These are phyloP conservation scores for Garrulus glandarius DNA, from an alignment of 2,797 vertebrate genomes.

Conservation along the genomic window DNA sequence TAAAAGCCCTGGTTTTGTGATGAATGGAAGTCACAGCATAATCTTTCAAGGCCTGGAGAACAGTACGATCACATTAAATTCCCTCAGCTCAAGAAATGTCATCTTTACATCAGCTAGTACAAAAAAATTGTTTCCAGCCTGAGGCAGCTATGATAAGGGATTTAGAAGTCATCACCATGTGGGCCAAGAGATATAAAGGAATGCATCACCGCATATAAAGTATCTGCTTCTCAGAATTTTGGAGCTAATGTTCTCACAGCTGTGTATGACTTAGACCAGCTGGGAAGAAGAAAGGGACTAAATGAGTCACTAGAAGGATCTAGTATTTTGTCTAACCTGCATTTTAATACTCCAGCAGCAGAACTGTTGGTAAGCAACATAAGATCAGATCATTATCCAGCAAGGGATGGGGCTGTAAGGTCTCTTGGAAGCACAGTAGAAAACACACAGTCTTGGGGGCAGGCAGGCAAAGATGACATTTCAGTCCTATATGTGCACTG, in stretches of 20 bases:
- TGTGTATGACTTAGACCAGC: background rate
- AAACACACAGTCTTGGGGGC: background rate
- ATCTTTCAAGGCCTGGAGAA: slow-evolving; percentile 43
- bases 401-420: background rate
- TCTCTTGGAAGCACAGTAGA: background rate
- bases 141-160: slow-evolving; percentile 58
- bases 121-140: slow-evolving; percentile 49
- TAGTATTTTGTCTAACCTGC: background rate
- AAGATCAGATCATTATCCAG: background rate
- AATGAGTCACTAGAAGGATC: slow-evolving; percentile 1
- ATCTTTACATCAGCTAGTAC: slow-evolving; percentile 39
- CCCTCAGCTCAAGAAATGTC: slow-evolving; percentile 57
- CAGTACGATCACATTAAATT: slow-evolving; percentile 45
- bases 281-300: background rate
- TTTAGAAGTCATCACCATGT: slow-evolving; percentile 24
- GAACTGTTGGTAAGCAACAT: background rate
- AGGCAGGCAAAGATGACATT: background rate
- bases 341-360: background rate
- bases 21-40: slow-evolving; percentile 33
- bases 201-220: background rate
- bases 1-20: background rate
- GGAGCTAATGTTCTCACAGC: background rate
- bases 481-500: background rate
- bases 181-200: background rate
- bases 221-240: background rate